Percentiles rank a stretch among this genome's conserved stretches.
Evolutionary conservation across 2,797 vertebrate genomes (phyloP).

Genomic region (Lithobates sylvaticus): DNA sequence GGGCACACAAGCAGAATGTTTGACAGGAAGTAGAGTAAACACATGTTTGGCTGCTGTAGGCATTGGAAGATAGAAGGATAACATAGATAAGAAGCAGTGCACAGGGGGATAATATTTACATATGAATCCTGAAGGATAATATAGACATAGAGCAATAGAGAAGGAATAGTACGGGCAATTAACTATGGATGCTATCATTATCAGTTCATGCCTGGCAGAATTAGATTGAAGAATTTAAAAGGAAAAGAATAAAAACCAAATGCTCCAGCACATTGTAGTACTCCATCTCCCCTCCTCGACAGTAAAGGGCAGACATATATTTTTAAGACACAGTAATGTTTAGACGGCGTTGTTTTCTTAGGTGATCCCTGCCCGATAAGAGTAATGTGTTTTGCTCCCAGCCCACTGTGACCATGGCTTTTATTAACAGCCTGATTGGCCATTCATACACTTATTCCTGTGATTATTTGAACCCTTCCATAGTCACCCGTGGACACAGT

Average conservation of each 20-base stretch:
- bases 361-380: too few species aligned
- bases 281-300: not conserved
- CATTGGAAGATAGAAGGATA: not conserved
- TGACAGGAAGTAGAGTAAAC: constrained; percentile 36
- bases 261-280: not conserved
- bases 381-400: too few species aligned
- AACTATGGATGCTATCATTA: not conserved
- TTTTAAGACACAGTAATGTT: not conserved
- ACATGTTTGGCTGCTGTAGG: constrained; percentile 32
- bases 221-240: too few species aligned
- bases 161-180: not conserved
- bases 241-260: too few species aligned
- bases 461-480: too few species aligned
- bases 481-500: too few species aligned
- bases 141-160: not conserved
- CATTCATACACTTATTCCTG: too few species aligned
- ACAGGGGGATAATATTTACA: not conserved
- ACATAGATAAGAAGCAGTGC: not conserved
- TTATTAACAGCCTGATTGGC: too few species aligned
- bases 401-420: too few species aligned
- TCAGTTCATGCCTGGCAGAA: not conserved
- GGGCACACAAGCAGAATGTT: constrained; percentile 1
- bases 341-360: too few species aligned
- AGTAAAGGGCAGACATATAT: too few species aligned
- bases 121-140: not conserved